Percentiles rank a stretch among this genome's conserved stretches.
phyloP scores from a whole-genome alignment of 1,140 invertebrate species.

The Drosophila melanogaster region Release_6_plus_ISO1_MT NC_004354.4:10732001-10732500 shows the following conservation, averaged over 20 bases:
- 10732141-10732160: conserved; percentile 59
- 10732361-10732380: conserved; percentile 5
- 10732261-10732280: conserved; percentile 9
- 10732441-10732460: conserved; percentile 63
- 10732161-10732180: conserved; percentile 28
- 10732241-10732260: conserved; percentile 10
- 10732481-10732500: background rate
- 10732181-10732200: conserved; percentile 4
- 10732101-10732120: background rate
- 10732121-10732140: background rate
- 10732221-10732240: conserved; percentile 31
- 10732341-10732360: conserved; percentile 53
- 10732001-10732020: no score
- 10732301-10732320: conserved; percentile 11
- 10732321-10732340: conserved; percentile 14
- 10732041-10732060: background rate
- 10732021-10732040: background rate
- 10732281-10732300: conserved; percentile 11
- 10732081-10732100: background rate
- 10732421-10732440: conserved; percentile 13
- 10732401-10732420: conserved; percentile 4
- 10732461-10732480: background rate
- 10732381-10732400: background rate
- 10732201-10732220: conserved; percentile 17
- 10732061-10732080: background rate